Evolutionary conservation across 2,797 vertebrate genomes (phyloP).

Genomic region (Melanotaenia boesemani): DNA sequence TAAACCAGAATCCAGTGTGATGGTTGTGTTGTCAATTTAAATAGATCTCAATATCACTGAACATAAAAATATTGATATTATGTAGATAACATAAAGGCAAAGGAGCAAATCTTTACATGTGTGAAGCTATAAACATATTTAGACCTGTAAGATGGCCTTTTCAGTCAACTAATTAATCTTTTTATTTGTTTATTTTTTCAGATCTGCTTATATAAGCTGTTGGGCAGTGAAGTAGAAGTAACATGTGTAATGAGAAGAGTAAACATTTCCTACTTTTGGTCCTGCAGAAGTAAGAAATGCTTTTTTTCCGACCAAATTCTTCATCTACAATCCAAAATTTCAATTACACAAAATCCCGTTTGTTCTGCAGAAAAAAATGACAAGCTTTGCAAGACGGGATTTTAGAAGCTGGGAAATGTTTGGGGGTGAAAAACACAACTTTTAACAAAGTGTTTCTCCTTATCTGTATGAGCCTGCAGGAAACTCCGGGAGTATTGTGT

Average conservation of each 20-base stretch:
- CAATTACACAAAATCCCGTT: conserved; percentile 16
- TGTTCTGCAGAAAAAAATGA: conserved; percentile 19
- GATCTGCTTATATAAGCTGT: neutral
- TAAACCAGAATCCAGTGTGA: neutral
- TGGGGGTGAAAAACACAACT: conserved; percentile 67
- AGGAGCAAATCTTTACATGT: neutral
- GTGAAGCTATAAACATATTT: neutral
- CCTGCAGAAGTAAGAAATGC: neutral
- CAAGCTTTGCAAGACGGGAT: conserved; percentile 30
- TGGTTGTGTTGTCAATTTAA: no score
- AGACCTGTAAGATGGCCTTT: neutral
- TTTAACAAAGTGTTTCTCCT: conserved; percentile 80
- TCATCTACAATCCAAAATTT: conserved; percentile 13
- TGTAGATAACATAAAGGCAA: neutral
- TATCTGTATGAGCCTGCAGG: conserved; percentile 83
- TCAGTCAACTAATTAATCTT: neutral
- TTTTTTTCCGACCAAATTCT: neutral
- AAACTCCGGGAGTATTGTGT: conserved; percentile 79
- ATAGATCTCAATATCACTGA: neutral
- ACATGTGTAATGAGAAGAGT: neutral
- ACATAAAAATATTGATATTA: neutral
- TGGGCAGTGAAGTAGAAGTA: neutral
- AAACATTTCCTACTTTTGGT: neutral
- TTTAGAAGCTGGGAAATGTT: conserved; percentile 67
- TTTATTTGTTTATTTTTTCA: neutral